Evolutionary conservation across 2,113 vertebrate species (phyloP), one percentile per base, ranked within the genome.

Genomic region (Hemicordylus capensis): DNA sequence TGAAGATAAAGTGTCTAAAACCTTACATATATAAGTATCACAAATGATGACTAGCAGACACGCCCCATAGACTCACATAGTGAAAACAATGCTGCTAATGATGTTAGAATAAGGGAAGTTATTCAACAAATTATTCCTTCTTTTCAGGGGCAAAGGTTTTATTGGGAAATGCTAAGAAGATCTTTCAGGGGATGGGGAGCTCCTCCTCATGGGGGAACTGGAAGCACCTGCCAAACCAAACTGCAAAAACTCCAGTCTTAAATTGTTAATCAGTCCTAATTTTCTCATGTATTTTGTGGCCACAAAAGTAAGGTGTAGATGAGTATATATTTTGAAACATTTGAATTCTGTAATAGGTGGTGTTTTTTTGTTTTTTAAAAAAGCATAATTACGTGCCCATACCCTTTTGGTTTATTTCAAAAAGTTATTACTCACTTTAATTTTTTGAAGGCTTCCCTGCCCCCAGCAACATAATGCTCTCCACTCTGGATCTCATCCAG

Each of bases 401-500:
- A 37, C 10, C 20, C 76, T 48, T 51, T 64, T 20, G 48, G 46
- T 8, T 76, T 51, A 15, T 37, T 70, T 59, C 24, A 70, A 48
- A 17, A 46, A 10, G 20, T 14, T 34, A 22, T 56, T 73, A 97
- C 98, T 98, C 96, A 99, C 98, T 99, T 98, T 74, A 99, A 93
- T 86, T 97, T 98, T 92, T 98, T 99, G 96, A 99, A 99, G 86
- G 94, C 97, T 91, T 99, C 99, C 89, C 89, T 96, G 80, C 98
- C 99, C 9, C 97, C 98, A 7, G 98, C 98, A 81, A 99, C 99
- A 76, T 99, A 99, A 89, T 97, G 97, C 94, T 98, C 97, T n/a
- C 98, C 98, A 58, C 95, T 98, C 90, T 95, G 97, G 67, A 99
- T 96, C 77, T 97, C 96, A 37, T 99, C 97, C 89, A 99, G 86